A percentile compares a stretch with the other conserved stretches of the same genome.
phyloP scores from a whole-genome alignment of 2,888 invertebrate genomes.

The Selenia dentaria region DNA sequence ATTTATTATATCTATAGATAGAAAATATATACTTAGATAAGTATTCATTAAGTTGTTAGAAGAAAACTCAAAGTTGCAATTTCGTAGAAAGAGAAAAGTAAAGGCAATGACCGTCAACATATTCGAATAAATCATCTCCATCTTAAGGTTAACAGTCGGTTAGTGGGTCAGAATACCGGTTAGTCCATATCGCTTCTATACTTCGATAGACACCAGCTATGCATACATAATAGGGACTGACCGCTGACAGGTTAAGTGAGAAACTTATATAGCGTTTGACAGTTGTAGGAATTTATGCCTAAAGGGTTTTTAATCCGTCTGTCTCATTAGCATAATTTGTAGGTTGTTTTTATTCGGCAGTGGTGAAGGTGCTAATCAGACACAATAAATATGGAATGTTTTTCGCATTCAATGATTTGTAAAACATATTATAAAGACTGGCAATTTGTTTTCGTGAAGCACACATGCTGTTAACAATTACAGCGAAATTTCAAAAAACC shows the following conservation, averaged over 20 bases:
- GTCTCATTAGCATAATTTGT: background rate
- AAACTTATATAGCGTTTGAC: slow-evolving; percentile 5
- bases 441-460: too few relatives aligned
- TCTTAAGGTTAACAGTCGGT: slow-evolving; percentile 7
- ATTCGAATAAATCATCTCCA: slow-evolving; percentile 8
- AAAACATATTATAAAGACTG: too few relatives aligned
- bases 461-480: too few relatives aligned
- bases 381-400: too few relatives aligned
- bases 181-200: slow-evolving; percentile 6
- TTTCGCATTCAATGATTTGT: too few relatives aligned
- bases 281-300: slow-evolving; percentile 5
- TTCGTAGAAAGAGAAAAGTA: slow-evolving; percentile 17
- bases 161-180: slow-evolving; percentile 22
- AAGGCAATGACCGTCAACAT: slow-evolving; percentile 13
- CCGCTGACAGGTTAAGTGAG: slow-evolving; percentile 10
- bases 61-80: too few relatives aligned
- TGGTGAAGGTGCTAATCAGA: too few relatives aligned
- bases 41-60: too few relatives aligned
- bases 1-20: too few relatives aligned
- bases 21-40: too few relatives aligned
- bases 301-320: background rate
- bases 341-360: background rate
- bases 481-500: too few relatives aligned
- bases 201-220: slow-evolving; percentile 3
- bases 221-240: slow-evolving; percentile 11